Percentiles rank a stretch among this genome's conserved stretches.
These are phyloP conservation scores for Mycetomoellerius zeteki DNA, from an alignment of 1,140 invertebrate species.

Conservation along the genomic window DNA sequence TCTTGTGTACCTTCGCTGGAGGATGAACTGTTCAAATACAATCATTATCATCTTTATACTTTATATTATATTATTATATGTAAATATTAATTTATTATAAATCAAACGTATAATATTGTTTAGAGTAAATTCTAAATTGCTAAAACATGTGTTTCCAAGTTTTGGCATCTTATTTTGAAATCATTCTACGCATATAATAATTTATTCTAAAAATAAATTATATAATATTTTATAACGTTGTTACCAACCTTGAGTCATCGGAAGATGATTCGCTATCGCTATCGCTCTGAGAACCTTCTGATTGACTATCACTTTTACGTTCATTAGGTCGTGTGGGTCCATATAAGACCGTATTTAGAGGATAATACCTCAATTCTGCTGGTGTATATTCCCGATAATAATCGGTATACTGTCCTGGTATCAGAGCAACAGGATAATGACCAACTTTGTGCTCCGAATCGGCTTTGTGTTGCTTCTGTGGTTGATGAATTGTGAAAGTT, in stretches of 20 bases:
- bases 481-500: conserved; percentile 92
- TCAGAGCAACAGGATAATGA: conserved; percentile 95
- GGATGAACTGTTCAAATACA: conserved; percentile 80
- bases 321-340: conserved; percentile 89
- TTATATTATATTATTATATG: background rate
- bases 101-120: background rate
- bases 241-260: conserved; percentile 87
- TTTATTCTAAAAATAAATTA: conserved; percentile 16
- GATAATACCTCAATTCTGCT: conserved; percentile 92
- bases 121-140: background rate
- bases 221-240: background rate
- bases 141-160: conserved; percentile 23
- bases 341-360: conserved; percentile 95
- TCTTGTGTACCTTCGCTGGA: conserved; percentile 87
- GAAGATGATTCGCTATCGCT: conserved; percentile 88
- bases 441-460: conserved; percentile 88
- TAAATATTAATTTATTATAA: conserved; percentile 18
- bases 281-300: conserved; percentile 88
- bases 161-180: conserved; percentile 1
- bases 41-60: conserved; percentile 12
- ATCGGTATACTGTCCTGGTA: conserved; percentile 97
- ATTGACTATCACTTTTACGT: conserved; percentile 87
- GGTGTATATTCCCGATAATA: conserved; percentile 91
- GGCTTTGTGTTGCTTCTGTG: conserved; percentile 87
- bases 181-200: conserved; percentile 27